Evolutionary conservation across 2,888 invertebrate species (phyloP), one percentile per base, ranked within the genome.

Genomic region (Trypoxylon attenuatum): DNA sequence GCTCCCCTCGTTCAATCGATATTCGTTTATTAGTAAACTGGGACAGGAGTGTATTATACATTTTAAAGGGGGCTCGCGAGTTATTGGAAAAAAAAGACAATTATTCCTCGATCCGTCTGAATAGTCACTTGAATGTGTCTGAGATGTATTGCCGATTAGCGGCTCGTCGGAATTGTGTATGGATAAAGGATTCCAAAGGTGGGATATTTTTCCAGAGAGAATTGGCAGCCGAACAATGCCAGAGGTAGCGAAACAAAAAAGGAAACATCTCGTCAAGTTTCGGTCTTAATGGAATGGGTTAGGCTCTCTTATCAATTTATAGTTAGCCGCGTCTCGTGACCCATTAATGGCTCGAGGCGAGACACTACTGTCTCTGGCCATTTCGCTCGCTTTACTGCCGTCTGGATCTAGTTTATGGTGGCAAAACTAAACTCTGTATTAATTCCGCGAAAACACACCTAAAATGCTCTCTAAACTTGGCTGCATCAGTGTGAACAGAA

Each of bases 391-490:
- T 83, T 82, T 82, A 83, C 81, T 77, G 72, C 78, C 82, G 82
- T 83, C 82, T 82, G 83, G 82, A 81, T 83, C 80, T 77, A 76
- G 77, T 83, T 83, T 83, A 83, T 73, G 80, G 77, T 77, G 78
- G 75, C 80, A 78, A 79, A 82, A 80, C 81, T 82, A 79, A 82
- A 83, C 81, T 82, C 80, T 80, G 79, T 82, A 82, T 83, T 83
- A 83, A 83, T 83, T 82, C 82, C 78, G 81, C 75, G 82, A 80
- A 83, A 82, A 83, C 79, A 78, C 80, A 80, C 76, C 81, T 81
- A 81, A 83, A 82, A 81, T 74, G 67, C 73, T 47, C 69, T 71
- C 76, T 78, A 79, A 80, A 77, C 69, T 66, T 62, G 50, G 63
- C 66, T 41, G 59, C 66, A 61, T 54, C 58, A 46, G 52, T 55